Conservation (phyloP, 2,888 invertebrate genomes). For the Nasonovia ribisnigri region DNA sequence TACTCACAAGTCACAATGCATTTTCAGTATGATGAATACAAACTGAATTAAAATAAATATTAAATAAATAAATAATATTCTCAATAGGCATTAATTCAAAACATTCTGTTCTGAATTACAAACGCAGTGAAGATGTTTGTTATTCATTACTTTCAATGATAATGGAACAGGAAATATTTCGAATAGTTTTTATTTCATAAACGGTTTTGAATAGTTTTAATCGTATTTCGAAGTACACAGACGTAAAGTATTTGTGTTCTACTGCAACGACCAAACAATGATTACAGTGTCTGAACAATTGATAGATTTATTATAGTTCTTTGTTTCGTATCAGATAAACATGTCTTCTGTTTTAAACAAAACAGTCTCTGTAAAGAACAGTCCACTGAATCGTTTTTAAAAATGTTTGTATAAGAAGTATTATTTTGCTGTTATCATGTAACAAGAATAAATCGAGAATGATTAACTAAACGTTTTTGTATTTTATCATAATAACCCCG, state of each 20-base stretch:
- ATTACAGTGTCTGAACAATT: conserved; percentile 17
- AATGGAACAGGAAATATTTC: conserved; percentile 3
- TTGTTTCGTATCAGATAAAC: conserved; percentile 35
- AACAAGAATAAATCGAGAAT: neutral
- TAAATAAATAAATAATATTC: neutral
- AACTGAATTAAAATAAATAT: neutral
- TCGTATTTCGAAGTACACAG: neutral
- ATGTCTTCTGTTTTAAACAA: conserved; percentile 44
- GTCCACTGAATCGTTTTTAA: neutral
- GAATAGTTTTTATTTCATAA: conserved; percentile 26
- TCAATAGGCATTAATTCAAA: neutral
- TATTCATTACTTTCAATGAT: neutral
- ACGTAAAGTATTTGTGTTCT: conserved; percentile 31
- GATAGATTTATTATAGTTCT: conserved; percentile 51
- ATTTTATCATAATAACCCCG: neutral
- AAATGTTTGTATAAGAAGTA: neutral
- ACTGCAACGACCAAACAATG: conserved; percentile 28
- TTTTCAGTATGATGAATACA: neutral
- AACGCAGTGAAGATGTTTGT: neutral
- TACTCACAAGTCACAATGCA: neutral
- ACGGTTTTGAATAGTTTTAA: conserved; percentile 19
- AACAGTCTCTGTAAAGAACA: neutral
- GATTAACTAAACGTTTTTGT: conserved; percentile 15
- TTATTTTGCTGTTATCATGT: neutral
- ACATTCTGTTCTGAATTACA: neutral